Evolutionary conservation across 2,888 invertebrate genomes (phyloP).

Genomic region (Mythimna loreyi): DNA sequence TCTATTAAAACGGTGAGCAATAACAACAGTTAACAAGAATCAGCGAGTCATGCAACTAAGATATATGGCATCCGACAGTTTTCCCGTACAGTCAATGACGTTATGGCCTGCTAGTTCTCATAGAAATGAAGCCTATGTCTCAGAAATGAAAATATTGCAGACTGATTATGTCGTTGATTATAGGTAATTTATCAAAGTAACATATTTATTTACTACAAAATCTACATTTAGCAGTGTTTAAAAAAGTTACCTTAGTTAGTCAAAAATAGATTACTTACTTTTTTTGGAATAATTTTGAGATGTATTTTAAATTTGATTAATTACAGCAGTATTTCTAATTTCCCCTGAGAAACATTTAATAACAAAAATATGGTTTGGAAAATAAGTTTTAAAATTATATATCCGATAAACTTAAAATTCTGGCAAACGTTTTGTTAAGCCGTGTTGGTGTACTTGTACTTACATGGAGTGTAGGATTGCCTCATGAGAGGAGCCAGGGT

Average conservation of each 20-base stretch:
- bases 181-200: neutral
- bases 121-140: neutral
- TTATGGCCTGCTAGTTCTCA: neutral
- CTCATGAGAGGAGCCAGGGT: slow-evolving; percentile 18
- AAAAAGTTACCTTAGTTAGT: slow-evolving; percentile 22
- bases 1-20: neutral
- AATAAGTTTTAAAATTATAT: slow-evolving; percentile 37
- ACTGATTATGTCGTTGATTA: neutral
- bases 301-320: slow-evolving; percentile 51
- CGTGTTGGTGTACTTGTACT: slow-evolving; percentile 29
- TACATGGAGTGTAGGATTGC: slow-evolving; percentile 37
- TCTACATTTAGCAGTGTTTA: neutral
- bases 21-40: neutral
- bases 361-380: slow-evolving; percentile 29
- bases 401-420: slow-evolving; percentile 27
- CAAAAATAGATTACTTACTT: slow-evolving; percentile 11
- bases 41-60: neutral
- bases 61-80: neutral
- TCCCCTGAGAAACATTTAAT: slow-evolving; percentile 46
- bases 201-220: neutral
- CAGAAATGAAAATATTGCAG: neutral
- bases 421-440: slow-evolving; percentile 36
- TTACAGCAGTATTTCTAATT: slow-evolving; percentile 43
- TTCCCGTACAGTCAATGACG: too few species aligned
- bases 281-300: slow-evolving; percentile 36